phyloP scores from a whole-genome alignment of 37 sponge, comb jelly and placozoan genomes.

The Oopsacas minuta region DNA sequence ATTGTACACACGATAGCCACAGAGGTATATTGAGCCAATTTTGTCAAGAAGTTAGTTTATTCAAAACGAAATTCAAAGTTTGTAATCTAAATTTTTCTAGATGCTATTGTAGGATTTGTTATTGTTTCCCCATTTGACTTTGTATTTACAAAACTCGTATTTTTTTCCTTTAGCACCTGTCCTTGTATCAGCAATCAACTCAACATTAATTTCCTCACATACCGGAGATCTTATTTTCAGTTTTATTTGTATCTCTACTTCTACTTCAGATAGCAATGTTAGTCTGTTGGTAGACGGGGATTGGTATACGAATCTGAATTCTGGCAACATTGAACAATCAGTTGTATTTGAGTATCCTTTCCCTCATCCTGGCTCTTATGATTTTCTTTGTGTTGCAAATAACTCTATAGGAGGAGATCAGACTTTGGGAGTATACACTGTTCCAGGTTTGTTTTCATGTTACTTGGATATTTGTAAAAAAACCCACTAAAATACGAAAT shows the following conservation, averaged over 20 bases:
- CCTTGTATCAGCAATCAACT: conserved; percentile 8
- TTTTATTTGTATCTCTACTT: not conserved
- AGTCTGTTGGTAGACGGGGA: not conserved
- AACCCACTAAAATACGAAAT: not conserved
- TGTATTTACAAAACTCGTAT: no score
- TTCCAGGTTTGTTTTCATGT: not conserved
- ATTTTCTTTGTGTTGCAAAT: not conserved
- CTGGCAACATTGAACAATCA: not conserved
- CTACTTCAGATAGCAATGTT: not conserved
- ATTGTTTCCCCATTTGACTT: no score
- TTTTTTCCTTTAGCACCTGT: not conserved
- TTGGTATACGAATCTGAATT: not conserved
- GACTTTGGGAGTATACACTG: not conserved
- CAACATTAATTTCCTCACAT: not conserved
- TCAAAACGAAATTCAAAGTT: no score
- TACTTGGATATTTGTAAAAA: not conserved
- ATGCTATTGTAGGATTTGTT: no score
- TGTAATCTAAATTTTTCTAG: no score
- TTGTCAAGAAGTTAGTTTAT: no score
- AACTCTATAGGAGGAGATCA: conserved; percentile 1
- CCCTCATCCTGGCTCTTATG: conserved; percentile 11
- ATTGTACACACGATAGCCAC: no score
- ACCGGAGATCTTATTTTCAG: not conserved
- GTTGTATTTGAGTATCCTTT: not conserved
- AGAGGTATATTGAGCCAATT: no score